Percentiles rank a stretch among this genome's conserved stretches.
Conservation (phyloP, 1,140 invertebrate species). For the Saccostrea echinata region DNA sequence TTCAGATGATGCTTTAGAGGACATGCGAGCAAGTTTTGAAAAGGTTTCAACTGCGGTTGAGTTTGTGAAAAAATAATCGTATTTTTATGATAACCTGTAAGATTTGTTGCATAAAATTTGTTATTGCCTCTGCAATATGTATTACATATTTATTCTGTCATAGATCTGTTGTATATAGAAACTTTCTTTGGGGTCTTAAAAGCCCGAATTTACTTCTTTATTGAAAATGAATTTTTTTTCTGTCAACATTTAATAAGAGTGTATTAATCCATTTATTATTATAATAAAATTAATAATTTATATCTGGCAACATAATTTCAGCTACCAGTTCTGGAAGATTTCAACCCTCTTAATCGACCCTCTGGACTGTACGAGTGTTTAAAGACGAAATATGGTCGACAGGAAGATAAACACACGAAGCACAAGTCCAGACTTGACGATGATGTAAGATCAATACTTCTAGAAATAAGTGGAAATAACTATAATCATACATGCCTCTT, state of each 20-base stretch:
- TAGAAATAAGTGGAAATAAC: not conserved
- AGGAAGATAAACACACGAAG: slow-evolving; percentile 7
- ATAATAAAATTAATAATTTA: not conserved
- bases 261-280: not conserved
- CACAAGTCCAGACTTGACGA: not conserved
- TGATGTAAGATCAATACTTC: not conserved
- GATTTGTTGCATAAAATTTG: too few relatives aligned
- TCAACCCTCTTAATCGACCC: slow-evolving; percentile 3
- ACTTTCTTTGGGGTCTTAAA: too few relatives aligned
- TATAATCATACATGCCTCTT: too few relatives aligned
- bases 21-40: not conserved
- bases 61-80: too few relatives aligned
- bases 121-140: too few relatives aligned
- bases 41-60: not conserved
- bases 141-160: too few relatives aligned
- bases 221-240: too few relatives aligned
- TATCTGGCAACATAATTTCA: not conserved
- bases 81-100: too few relatives aligned
- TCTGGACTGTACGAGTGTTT: not conserved
- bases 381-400: not conserved
- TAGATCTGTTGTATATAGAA: too few relatives aligned
- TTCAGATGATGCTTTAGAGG: not conserved
- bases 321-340: slow-evolving; percentile 11
- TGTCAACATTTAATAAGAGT: too few relatives aligned
- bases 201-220: too few relatives aligned